These are phyloP conservation scores for Danio aesculapii DNA, from an alignment of 2,797 vertebrate genomes.

Conservation along the genomic window DNA sequence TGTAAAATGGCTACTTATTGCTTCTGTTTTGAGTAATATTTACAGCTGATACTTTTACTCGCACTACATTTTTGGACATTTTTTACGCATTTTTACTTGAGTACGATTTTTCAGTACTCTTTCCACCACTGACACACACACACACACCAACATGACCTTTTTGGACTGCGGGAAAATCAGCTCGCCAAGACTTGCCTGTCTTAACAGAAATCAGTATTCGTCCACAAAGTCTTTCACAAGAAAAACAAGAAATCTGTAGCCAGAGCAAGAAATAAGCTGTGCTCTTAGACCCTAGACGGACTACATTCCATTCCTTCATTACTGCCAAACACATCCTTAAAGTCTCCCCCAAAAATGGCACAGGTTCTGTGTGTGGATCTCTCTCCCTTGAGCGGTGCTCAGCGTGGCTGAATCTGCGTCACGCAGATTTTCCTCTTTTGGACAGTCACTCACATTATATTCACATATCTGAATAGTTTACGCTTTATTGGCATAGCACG, in stretches of 20 bases:
- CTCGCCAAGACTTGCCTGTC: slow-evolving; percentile 50
- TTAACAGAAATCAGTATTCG: slow-evolving; percentile 45
- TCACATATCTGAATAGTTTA: slow-evolving; percentile 58
- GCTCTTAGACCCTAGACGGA: slow-evolving; percentile 52
- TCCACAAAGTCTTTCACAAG: slow-evolving; percentile 45
- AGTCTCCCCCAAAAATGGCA: slow-evolving; percentile 35
- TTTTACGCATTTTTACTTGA: no score
- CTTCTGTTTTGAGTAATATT: no score
- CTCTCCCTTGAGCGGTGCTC: slow-evolving; percentile 25
- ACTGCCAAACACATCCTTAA: slow-evolving; percentile 48
- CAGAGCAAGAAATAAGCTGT: slow-evolving; percentile 17
- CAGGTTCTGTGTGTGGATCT: slow-evolving; percentile 22
- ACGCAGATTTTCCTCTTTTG: slow-evolving; percentile 57
- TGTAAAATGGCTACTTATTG: no score
- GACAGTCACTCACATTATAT: slow-evolving; percentile 55
- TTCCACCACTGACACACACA: neutral
- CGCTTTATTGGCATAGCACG: slow-evolving; percentile 51
- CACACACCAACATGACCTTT: slow-evolving; percentile 30
- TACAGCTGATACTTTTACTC: no score
- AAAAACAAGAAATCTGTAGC: slow-evolving; percentile 48
- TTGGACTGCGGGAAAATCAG: slow-evolving; percentile 51
- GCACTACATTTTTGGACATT: no score
- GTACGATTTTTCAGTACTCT: no score
- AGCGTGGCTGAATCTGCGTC: slow-evolving; percentile 39
- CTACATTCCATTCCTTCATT: slow-evolving; percentile 40